Base-by-base conservation (phyloP, 2,797 vertebrate species). In the Periophthalmus magnuspinnatus region DNA sequence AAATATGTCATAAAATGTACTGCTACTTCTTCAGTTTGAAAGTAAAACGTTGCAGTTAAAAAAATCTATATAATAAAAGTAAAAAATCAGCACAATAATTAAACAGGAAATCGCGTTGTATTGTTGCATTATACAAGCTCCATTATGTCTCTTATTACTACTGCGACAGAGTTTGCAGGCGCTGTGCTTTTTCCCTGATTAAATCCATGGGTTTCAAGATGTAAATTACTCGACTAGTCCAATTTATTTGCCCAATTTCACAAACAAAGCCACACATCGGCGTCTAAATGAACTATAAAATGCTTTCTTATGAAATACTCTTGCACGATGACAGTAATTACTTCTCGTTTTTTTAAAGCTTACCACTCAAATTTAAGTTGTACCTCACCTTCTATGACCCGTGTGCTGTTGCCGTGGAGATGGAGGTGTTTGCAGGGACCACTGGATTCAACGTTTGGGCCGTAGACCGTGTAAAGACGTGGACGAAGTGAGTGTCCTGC, bases 401-500 rank as follows among this genome's bases (percentile, higher is more conserved):
- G 21, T 65, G 45, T n/a, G 47, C 41, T 61, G 68, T 77, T 79
- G 65, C 74, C 69, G 71, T 79, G 65, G 71, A 71, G 76, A 76
- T 60, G 36, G 14, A 36, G 56, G 69, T 32, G 41, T 69, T 68
- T 54, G 47, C 45, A 28, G 57, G 36, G 33, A 62, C 45, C 45
- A 68, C 48, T 32, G 52, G 56, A 34, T 17, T 14, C 34, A 13
- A 21, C 2, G 3, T 62, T 24, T 3, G 16, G 32, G 28, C 28
- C 28, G 28, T 3, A 28, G 28, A 28, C 28, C 28, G 28, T 28
- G 3, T 28, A 28, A 28, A 28, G 28, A 28, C 28, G 28, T 28
- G 28, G 28, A 28, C 3, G 28, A 28, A 28, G 3, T 28, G 28
- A n/a, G n/a, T n/a, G n/a, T n/a, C n/a, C n/a, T n/a, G n/a, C n/a